Evolutionary conservation across 37 sponge, comb jelly and placozoan species (phyloP), one percentile per base, ranked within the genome.

Genomic region (Axinella damicornis): DNA sequence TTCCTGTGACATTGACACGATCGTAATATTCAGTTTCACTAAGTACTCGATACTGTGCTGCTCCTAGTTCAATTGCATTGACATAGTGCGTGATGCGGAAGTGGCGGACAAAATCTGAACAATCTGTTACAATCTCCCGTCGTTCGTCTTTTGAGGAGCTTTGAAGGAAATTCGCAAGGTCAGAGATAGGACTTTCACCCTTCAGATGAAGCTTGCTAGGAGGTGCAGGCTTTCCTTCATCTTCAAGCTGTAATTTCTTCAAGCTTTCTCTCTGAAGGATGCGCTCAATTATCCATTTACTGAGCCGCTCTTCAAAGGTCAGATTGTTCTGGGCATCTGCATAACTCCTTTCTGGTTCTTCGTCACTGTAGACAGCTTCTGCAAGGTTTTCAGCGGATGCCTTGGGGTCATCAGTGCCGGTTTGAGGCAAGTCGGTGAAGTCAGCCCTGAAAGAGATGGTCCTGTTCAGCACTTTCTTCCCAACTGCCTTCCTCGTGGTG

Each of bases 11-110:
- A 67, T 76, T 73, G 11, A 74, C 36, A 12, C 9, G 4, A 4
- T 12, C 6, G 9, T 46, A 9, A 9, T 46, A 46, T 4, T 46
- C 9, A 9, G 4, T 9, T 46, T 88, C 78, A 53, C 78, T 64
- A 17, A 88, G 62, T 2, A 88, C 89, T 28, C 27, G 13, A 53
- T 77, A 82, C 54, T 83, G 83, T 18, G 76, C 40, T 31, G 89
- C 89, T 16, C 89, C 89, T 31, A 88, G 62, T 5, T 76, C 59
- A 34, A 88, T 71, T 6, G 78, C 38, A 38, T 57, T 74, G 27
- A 88, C 89, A 69, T 77, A 88, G 63, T 88, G 89, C 1, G 89
- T 88, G 53, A 88, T 55, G 27, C 67, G 69, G 53, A 88, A 88
- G 41, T 30, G 16, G 0, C 40, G 0, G 46, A 46, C 46, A 46